These are phyloP conservation scores for Venustaconcha ellipsiformis DNA, from an alignment of 1,140 invertebrate genomes.

Conservation along the genomic window DNA sequence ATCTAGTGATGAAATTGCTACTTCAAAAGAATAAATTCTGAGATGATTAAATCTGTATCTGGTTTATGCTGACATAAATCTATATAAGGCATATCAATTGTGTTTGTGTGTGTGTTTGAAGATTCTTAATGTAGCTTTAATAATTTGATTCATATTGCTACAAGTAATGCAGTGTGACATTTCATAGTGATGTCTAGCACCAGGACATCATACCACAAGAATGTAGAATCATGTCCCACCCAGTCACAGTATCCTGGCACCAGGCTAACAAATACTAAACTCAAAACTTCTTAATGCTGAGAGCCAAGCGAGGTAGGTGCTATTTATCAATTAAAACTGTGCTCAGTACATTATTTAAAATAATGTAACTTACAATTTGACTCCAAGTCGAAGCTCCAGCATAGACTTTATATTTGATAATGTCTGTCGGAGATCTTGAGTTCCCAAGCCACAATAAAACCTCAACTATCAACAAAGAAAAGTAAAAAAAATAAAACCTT, in stretches of 20 bases:
- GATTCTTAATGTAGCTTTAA: not conserved
- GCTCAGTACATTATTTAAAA: not conserved
- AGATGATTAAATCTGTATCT: not conserved
- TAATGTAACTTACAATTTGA: constrained; percentile 52
- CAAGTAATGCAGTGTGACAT: too few relatives aligned
- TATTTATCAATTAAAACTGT: not conserved
- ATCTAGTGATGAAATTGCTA: not conserved
- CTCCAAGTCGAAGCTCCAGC: constrained; percentile 70
- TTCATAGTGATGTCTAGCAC: too few relatives aligned
- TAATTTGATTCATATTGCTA: too few relatives aligned
- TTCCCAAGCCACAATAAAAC: constrained; percentile 79
- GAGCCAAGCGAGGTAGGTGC: too few relatives aligned
- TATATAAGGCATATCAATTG: too few relatives aligned
- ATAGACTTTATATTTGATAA: constrained; percentile 79
- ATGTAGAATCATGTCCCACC: too few relatives aligned
- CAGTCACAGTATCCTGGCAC: too few relatives aligned
- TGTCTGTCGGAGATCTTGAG: constrained; percentile 79
- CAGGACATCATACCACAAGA: too few relatives aligned
- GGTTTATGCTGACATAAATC: not conserved
- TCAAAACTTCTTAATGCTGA: not conserved
- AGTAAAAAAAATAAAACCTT: not conserved
- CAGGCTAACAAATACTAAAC: not conserved
- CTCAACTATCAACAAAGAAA: constrained; percentile 69
- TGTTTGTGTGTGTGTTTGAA: not conserved
- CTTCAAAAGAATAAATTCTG: not conserved